A percentile compares a stretch with the other conserved stretches of the same genome.
Conservation (phyloP, 2,113 vertebrate genomes). For the Brachirus orientalis region DNA sequence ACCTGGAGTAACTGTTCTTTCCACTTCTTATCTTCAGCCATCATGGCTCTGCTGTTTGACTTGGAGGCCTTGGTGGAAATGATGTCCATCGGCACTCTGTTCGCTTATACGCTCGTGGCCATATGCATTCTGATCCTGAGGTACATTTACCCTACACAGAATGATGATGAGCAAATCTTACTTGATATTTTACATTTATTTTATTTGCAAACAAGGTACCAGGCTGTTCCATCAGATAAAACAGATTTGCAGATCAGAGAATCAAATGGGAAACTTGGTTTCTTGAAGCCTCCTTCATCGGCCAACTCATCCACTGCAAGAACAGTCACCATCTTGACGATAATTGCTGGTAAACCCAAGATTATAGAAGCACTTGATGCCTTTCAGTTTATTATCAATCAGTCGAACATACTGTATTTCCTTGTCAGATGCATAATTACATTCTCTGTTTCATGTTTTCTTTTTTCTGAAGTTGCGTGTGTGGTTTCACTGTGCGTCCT, state of each 20-base stretch:
- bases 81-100: slow-evolving; percentile 89
- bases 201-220: slow-evolving; percentile 77
- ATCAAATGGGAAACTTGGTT: slow-evolving; percentile 44
- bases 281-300: slow-evolving; percentile 66
- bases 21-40: slow-evolving; percentile 72
- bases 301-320: slow-evolving; percentile 73
- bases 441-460: not conserved
- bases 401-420: not conserved
- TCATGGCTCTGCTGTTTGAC: slow-evolving; percentile 88
- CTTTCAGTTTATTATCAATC: not conserved
- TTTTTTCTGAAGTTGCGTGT: slow-evolving; percentile 69
- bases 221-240: slow-evolving; percentile 43
- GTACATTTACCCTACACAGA: slow-evolving; percentile 56
- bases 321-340: slow-evolving; percentile 73
- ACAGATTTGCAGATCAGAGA: slow-evolving; percentile 25
- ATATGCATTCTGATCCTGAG: slow-evolving; percentile 89
- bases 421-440: not conserved
- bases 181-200: not conserved
- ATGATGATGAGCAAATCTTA: not conserved
- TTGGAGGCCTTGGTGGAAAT: slow-evolving; percentile 87
- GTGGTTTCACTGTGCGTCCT: slow-evolving; percentile 72
- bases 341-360: slow-evolving; percentile 59
- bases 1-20: not conserved
- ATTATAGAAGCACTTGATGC: not conserved
- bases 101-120: slow-evolving; percentile 89